Evolutionary conservation across 2,113 vertebrate species (phyloP).

Genomic region (Cheirogaleus medius): DNA sequence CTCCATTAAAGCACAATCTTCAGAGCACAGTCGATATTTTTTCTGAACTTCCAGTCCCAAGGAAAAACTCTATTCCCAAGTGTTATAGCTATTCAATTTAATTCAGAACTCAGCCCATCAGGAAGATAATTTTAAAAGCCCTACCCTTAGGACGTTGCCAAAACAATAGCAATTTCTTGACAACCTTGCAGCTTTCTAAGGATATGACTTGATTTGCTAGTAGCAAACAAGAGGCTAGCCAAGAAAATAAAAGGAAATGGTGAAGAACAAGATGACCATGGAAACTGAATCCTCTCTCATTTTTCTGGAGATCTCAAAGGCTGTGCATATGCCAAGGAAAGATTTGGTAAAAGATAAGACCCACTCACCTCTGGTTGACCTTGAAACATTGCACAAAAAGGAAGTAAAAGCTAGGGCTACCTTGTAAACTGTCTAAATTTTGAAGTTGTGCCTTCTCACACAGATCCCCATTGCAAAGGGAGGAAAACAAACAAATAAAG

Average conservation of each 20-base stretch:
- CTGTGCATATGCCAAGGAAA: not conserved
- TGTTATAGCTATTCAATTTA: not conserved
- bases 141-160: not conserved
- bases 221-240: not conserved
- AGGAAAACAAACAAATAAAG: not conserved
- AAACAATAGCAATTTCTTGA: not conserved
- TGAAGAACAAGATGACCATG: not conserved
- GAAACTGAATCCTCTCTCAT: not conserved
- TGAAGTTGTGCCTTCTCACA: not conserved
- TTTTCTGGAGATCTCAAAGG: not conserved
- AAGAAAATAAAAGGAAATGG: not conserved
- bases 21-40: not conserved
- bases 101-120: not conserved
- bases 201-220: not conserved
- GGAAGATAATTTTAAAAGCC: not conserved
- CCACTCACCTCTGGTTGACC: not conserved
- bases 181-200: not conserved
- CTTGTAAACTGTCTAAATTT: not conserved
- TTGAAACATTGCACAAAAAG: not conserved
- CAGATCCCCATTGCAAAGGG: not conserved
- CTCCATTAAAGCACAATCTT: not conserved
- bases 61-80: not conserved
- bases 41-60: not conserved
- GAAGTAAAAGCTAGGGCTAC: not conserved
- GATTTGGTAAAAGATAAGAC: not conserved